Conservation (phyloP, 2,797 vertebrate genomes). For the Thaleichthys pacificus region DNA sequence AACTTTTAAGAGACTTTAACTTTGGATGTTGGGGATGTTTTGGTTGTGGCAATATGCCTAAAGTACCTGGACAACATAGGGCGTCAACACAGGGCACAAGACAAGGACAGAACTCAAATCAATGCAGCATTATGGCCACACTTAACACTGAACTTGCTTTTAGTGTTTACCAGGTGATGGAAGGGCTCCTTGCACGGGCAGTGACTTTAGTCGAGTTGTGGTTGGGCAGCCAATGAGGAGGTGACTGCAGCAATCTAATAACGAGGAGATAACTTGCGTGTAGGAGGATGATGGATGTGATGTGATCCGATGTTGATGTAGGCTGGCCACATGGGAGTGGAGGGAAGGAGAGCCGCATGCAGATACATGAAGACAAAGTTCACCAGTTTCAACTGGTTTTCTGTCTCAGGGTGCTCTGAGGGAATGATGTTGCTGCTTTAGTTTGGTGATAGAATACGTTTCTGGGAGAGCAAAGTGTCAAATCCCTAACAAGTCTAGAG, state of each 20-base stretch:
- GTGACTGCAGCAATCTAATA: slow-evolving; percentile 71
- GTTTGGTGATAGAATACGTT: too few species aligned
- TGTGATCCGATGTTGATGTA: slow-evolving; percentile 66
- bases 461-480: too few species aligned
- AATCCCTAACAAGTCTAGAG: slow-evolving; percentile 12
- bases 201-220: slow-evolving; percentile 60
- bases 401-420: slow-evolving; percentile 37
- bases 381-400: slow-evolving; percentile 42
- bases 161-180: not conserved
- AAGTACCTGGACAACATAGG: too few species aligned
- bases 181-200: slow-evolving; percentile 43
- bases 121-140: too few species aligned
- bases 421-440: slow-evolving; percentile 33
- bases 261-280: slow-evolving; percentile 71
- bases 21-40: too few species aligned
- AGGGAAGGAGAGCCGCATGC: slow-evolving; percentile 35
- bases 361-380: slow-evolving; percentile 31
- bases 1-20: too few species aligned
- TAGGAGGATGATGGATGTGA: slow-evolving; percentile 74
- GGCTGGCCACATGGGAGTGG: slow-evolving; percentile 59
- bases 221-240: slow-evolving; percentile 62
- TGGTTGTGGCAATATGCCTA: too few species aligned
- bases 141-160: not conserved
- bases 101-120: not conserved
- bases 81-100: not conserved